Evolutionary conservation across 2,888 invertebrate species (phyloP).

Genomic region (Drosophila meridiana): DNA sequence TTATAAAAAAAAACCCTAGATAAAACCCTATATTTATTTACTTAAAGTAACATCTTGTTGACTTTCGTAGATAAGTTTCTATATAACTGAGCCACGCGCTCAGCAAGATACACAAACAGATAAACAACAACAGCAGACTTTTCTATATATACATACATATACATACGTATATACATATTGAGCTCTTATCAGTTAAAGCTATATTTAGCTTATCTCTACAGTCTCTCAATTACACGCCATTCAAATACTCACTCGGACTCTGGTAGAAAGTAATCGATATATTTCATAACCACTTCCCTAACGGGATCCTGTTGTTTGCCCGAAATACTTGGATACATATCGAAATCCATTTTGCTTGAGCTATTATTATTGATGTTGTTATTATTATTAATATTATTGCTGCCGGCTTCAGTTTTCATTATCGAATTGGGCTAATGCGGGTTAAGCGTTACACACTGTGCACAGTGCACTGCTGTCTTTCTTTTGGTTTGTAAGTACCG

Average conservation of each 20-base stretch:
- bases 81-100: neutral
- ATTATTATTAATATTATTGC: constrained; percentile 53
- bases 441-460: constrained; percentile 23
- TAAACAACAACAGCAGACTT: constrained; percentile 5
- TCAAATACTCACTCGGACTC: constrained; percentile 86
- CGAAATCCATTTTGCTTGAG: constrained; percentile 86
- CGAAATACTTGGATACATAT: constrained; percentile 87
- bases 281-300: constrained; percentile 89
- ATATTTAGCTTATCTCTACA: constrained; percentile 20
- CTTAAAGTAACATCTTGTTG: neutral
- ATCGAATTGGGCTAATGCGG: constrained; percentile 52
- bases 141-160: neutral
- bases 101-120: constrained; percentile 5
- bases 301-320: constrained; percentile 88
- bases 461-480: constrained; percentile 16
- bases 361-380: constrained; percentile 85
- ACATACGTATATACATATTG: neutral
- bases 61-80: neutral
- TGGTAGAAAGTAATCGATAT: constrained; percentile 90
- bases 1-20: neutral
- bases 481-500: constrained; percentile 22
- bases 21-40: neutral
- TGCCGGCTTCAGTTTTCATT: constrained; percentile 83
- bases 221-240: neutral
- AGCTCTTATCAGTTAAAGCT: constrained; percentile 7